Conservation (phyloP, 1,140 invertebrate species). For the Drosophila grimshawi region DNA sequence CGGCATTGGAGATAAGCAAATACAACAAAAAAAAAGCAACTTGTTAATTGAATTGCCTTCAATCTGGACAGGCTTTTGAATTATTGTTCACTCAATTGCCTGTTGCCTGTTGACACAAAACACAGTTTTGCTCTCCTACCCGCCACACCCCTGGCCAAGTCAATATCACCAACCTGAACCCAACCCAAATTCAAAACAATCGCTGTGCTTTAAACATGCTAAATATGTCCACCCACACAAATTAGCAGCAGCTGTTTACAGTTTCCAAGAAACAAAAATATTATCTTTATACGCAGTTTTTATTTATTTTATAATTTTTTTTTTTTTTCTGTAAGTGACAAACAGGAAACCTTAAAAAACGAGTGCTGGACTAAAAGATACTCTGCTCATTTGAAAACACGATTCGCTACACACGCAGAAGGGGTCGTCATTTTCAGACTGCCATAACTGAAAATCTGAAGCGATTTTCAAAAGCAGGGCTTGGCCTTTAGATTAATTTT, state of each 20-base stretch:
- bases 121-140: not conserved
- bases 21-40: not conserved
- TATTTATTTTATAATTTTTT: too few species aligned
- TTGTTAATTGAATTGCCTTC: slow-evolving; percentile 25
- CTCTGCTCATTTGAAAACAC: not conserved
- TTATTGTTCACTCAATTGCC: not conserved
- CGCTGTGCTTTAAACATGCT: slow-evolving; percentile 26
- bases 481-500: too few species aligned
- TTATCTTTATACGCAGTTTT: not conserved
- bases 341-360: too few species aligned
- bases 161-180: slow-evolving; percentile 2
- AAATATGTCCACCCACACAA: slow-evolving; percentile 42
- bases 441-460: too few species aligned
- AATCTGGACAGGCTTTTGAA: not conserved
- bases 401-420: too few species aligned
- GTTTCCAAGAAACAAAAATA: slow-evolving; percentile 8
- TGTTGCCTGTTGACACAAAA: not conserved
- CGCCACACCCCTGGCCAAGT: not conserved
- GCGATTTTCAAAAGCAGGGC: too few species aligned
- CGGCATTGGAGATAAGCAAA: slow-evolving; percentile 9
- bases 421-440: too few species aligned
- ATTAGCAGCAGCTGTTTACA: slow-evolving; percentile 37
- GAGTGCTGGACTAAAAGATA: not conserved
- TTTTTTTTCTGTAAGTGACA: too few species aligned
- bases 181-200: slow-evolving; percentile 32